Evolutionary conservation across 64 coral and sea anemone species (phyloP).

Genomic region (Stichodactyla helianthus): DNA sequence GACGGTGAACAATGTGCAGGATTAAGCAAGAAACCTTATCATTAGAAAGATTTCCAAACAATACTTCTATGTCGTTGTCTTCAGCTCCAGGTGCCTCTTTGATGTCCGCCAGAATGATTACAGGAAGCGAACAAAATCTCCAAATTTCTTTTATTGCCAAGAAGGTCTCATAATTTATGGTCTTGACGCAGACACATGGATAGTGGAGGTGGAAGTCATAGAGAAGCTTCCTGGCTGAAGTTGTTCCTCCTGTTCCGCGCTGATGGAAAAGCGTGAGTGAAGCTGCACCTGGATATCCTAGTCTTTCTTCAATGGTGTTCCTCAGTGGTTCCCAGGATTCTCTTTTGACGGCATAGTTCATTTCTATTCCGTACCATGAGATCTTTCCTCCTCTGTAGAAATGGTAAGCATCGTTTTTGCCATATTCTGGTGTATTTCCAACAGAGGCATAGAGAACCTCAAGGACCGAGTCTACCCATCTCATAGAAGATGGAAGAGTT

Average conservation of each 20-base stretch:
- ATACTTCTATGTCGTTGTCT: conserved; percentile 24
- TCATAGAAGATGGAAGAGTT: conserved; percentile 13
- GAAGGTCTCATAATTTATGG: conserved; percentile 18
- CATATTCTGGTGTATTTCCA: conserved; percentile 50
- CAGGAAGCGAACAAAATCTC: conserved; percentile 49
- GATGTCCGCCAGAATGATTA: conserved; percentile 35
- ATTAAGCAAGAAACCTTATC: conserved; percentile 52
- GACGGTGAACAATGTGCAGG: conserved; percentile 29
- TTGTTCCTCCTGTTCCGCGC: conserved; percentile 74
- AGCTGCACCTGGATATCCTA: conserved; percentile 30
- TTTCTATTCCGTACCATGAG: conserved; percentile 67
- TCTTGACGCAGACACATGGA: conserved; percentile 58
- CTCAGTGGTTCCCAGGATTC: conserved; percentile 20
- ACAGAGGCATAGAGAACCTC: conserved; percentile 40
- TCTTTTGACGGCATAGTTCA: conserved; percentile 54
- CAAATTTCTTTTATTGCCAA: conserved; percentile 42
- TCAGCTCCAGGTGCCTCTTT: conserved; percentile 24
- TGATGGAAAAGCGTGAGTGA: conserved; percentile 18
- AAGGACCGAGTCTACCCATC: conserved; percentile 53
- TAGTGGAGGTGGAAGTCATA: conserved; percentile 40
- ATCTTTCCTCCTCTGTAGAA: conserved; percentile 68
- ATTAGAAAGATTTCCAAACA: conserved; percentile 49
- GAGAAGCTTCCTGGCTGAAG: conserved; percentile 52
- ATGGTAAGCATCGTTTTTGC: conserved; percentile 37
- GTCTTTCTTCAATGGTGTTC: conserved; percentile 2